Base-by-base conservation (phyloP, 2,888 invertebrate species). In the Ochropleura leucogaster region DNA sequence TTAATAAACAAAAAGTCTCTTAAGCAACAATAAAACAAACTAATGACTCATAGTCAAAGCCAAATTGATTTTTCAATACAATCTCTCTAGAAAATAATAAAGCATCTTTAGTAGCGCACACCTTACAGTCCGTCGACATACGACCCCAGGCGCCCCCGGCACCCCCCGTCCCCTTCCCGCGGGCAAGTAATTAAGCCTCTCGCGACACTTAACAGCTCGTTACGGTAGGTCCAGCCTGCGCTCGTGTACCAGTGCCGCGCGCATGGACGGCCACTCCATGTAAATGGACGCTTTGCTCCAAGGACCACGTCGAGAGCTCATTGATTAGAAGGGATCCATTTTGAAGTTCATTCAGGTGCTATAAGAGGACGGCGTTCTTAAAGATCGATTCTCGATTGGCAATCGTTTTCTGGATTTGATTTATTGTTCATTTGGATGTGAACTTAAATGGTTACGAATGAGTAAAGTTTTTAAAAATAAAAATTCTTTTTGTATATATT, bases 131-230 rank as follows among this genome's bases (percentile, higher is more conserved):
- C 77, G 78, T 70, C 74, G 76, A 64, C 64, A 69, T 67, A 75
- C 73, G 69, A 46, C n/a, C 81, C 77, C 30, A 6, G 3, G 64
- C 42, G n/a, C 7, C 0, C 53, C 65, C 4, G 18, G 30, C 44
- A 0, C 18, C 44, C 53, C 44, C 12, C 72, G 14, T n/a, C 69
- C 51, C 55, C 16, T 65, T 64, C 68, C 78, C 72, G 66, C 72
- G 49, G 74, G 83, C 57, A 78, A 79, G 88, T 93, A 93, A 94
- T 94, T 93, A 94, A 92, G 89, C 88, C 87, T 83, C 89, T 86
- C 89, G 90, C 90, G 92, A 93, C 93, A 93, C 92, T 92, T 91
- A 86, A 85, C 90, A 87, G 89, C 89, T 89, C 88, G 92, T 93
- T 93, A 91, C 89, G 90, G 92, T 93, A 94, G 94, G 94, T 94